A percentile compares a stretch with the other conserved stretches of the same genome.
Conservation (phyloP, 2,888 invertebrate genomes). For the Diaprepes abbreviatus region DNA sequence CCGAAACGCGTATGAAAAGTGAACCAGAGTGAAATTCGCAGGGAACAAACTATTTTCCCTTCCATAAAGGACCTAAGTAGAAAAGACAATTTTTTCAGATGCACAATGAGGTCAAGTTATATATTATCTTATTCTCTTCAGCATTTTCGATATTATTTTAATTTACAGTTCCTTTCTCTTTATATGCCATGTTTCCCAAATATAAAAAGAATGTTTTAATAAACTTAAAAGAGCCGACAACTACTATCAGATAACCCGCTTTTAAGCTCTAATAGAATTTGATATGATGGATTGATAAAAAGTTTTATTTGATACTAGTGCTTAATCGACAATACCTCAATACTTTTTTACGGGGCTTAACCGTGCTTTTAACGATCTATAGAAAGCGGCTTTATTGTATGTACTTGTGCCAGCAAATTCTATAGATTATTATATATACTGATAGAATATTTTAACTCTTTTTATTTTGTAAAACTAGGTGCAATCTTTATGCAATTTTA, state of each 20-base stretch:
- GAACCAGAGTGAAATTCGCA: too few species aligned
- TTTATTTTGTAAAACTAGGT: not conserved
- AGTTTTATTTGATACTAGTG: slow-evolving; percentile 6
- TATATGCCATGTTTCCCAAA: not conserved
- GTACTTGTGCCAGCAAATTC: slow-evolving; percentile 36
- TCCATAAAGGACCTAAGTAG: too few species aligned
- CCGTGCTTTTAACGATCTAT: slow-evolving; percentile 51
- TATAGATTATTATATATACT: slow-evolving; percentile 5
- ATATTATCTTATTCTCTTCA: too few species aligned
- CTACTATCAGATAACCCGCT: slow-evolving; percentile 56
- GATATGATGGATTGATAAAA: slow-evolving; percentile 58
- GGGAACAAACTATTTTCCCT: too few species aligned
- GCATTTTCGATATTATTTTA: not conserved
- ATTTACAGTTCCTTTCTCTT: slow-evolving; percentile 1
- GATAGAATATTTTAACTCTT: slow-evolving; percentile 1
- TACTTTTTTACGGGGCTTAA: slow-evolving; percentile 44
- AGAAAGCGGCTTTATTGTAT: slow-evolving; percentile 54
- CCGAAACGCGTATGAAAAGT: too few species aligned
- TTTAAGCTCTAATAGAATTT: slow-evolving; percentile 56
- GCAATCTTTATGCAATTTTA: too few species aligned
- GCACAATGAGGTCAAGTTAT: too few species aligned
- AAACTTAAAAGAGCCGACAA: slow-evolving; percentile 52
- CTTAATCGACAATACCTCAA: slow-evolving; percentile 14
- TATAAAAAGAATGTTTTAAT: slow-evolving; percentile 29
- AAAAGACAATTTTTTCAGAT: too few species aligned